Evolutionary conservation across 2,797 vertebrate species (phyloP).

Genomic region (Thalassophryne amazonica): DNA sequence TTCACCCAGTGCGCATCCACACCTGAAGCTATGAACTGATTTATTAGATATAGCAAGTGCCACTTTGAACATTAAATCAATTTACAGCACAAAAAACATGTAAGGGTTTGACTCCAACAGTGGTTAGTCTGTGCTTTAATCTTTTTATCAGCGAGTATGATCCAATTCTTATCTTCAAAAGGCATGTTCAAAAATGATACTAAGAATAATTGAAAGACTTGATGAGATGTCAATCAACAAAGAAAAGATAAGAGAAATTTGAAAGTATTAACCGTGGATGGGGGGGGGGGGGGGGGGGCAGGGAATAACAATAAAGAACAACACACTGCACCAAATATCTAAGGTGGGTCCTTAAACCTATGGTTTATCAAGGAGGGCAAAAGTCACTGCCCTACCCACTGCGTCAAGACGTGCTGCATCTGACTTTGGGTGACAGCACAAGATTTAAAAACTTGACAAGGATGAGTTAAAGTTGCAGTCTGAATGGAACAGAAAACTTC

Average conservation of each 20-base stretch:
- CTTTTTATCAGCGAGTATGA: slow-evolving; percentile 10
- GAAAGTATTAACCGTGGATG: no score
- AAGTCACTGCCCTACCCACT: slow-evolving; percentile 57
- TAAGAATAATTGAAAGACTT: slow-evolving; percentile 48
- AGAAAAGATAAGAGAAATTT: no score
- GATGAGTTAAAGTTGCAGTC: neutral
- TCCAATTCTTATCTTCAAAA: slow-evolving; percentile 7
- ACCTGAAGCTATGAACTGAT: no score
- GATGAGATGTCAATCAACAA: neutral
- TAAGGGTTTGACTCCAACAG: slow-evolving; percentile 11
- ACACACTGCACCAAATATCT: slow-evolving; percentile 50
- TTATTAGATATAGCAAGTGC: neutral
- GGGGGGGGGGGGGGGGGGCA: no score
- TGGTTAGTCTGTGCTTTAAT: slow-evolving; percentile 19
- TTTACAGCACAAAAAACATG: slow-evolving; percentile 7
- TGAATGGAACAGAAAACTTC: slow-evolving; percentile 14
- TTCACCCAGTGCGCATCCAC: no score
- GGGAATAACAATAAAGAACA: slow-evolving; percentile 20
- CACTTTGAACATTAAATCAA: neutral
- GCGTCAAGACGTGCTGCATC: slow-evolving; percentile 36
- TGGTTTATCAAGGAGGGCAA: slow-evolving; percentile 54
- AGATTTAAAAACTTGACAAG: no score
- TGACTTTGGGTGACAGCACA: slow-evolving; percentile 20
- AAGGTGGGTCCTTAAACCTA: slow-evolving; percentile 51
- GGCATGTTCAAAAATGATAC: slow-evolving; percentile 38